Conservation (phyloP, 2,888 invertebrate species). For the Incurvaria masculella region DNA sequence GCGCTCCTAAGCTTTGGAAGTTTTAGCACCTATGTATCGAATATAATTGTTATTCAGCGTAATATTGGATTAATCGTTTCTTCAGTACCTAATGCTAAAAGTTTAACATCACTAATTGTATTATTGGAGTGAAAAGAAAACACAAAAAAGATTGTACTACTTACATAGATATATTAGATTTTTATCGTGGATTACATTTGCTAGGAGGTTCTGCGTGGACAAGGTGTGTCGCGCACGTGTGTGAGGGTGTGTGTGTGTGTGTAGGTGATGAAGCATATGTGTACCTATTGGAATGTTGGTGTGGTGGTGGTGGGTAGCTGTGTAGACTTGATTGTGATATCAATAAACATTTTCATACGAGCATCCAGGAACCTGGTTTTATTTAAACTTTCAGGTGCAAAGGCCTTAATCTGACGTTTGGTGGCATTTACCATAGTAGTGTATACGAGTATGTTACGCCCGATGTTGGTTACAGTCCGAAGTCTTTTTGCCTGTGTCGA, state of each 20-base stretch:
- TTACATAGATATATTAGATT: neutral
- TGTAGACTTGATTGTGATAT: slow-evolving; percentile 57
- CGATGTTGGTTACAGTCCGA: too few species aligned
- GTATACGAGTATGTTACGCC: too few species aligned
- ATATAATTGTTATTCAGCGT: neutral
- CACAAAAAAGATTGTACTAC: neutral
- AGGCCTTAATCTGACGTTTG: too few species aligned
- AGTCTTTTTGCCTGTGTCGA: too few species aligned
- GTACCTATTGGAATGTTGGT: neutral
- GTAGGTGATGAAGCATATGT: neutral
- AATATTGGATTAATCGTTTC: neutral
- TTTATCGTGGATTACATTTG: neutral
- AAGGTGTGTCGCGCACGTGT: neutral
- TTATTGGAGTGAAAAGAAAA: neutral
- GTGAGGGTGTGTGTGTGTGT: neutral
- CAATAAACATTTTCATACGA: slow-evolving; percentile 59
- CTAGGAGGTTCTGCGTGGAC: neutral
- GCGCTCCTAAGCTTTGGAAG: neutral
- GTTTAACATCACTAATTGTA: neutral
- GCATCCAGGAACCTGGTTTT: slow-evolving; percentile 37
- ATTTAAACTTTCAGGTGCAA: too few species aligned
- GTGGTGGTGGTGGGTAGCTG: slow-evolving; percentile 36
- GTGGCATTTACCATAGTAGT: too few species aligned
- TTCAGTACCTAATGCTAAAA: neutral
- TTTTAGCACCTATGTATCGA: neutral